Conservation (phyloP, 2,113 vertebrate genomes). For the Speoplatyrhinus poulsoni region DNA sequence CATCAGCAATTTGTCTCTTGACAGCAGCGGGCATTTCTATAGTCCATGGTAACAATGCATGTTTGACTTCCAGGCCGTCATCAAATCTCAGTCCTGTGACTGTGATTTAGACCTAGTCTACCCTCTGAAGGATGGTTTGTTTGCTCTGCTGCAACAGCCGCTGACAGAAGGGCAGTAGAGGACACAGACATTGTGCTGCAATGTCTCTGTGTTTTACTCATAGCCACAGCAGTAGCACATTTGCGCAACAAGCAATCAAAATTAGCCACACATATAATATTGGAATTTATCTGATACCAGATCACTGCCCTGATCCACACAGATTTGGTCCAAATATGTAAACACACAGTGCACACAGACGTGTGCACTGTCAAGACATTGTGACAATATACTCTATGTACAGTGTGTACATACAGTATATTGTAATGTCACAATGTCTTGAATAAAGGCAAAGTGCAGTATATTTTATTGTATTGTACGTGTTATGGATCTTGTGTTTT, state of each 20-base stretch:
- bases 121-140: slow-evolving; percentile 8
- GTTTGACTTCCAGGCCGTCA: slow-evolving; percentile 30
- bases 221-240: slow-evolving; percentile 11
- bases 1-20: slow-evolving; percentile 37
- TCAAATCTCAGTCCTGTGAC: slow-evolving; percentile 21
- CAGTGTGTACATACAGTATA: neutral
- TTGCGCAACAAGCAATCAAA: slow-evolving; percentile 25
- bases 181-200: neutral
- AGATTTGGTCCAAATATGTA: slow-evolving; percentile 25
- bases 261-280: slow-evolving; percentile 22
- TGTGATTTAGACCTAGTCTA: slow-evolving; percentile 44
- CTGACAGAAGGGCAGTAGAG: neutral
- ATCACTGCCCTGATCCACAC: neutral
- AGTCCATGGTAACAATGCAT: slow-evolving; percentile 21
- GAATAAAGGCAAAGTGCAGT: neutral
- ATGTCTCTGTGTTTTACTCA: neutral
- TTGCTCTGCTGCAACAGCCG: neutral
- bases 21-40: slow-evolving; percentile 50
- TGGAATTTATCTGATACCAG: neutral
- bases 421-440: slow-evolving; percentile 30
- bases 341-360: slow-evolving; percentile 8
- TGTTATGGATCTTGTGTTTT: neutral
- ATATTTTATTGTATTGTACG: neutral
- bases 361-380: slow-evolving; percentile 3
- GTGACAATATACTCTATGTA: neutral